A percentile compares a stretch with the other conserved stretches of the same genome.
Conservation (phyloP, 2,888 invertebrate genomes). For the Philhelius pedissequus region DNA sequence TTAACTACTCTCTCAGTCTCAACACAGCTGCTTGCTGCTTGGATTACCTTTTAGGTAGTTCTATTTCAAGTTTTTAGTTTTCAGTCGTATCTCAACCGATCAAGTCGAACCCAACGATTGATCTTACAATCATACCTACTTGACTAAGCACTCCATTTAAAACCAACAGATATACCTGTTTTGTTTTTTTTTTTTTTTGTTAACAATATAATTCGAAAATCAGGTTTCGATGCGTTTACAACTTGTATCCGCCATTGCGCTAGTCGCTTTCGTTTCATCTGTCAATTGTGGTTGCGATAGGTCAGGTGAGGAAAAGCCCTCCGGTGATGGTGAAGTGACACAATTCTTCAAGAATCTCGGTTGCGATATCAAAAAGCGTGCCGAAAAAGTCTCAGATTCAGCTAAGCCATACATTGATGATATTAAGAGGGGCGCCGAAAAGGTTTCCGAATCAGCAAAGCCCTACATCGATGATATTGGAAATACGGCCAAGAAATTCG, state of each 20-base stretch:
- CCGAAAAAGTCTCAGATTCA: slow-evolving; percentile 72
- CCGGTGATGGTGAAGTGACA: slow-evolving; percentile 73
- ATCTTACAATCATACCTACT: too few relatives aligned
- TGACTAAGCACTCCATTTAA: not conserved
- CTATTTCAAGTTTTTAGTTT: slow-evolving; percentile 34
- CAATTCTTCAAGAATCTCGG: slow-evolving; percentile 74
- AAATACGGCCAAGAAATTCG: slow-evolving; percentile 74
- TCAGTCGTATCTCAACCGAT: slow-evolving; percentile 31
- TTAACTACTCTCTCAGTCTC: not conserved
- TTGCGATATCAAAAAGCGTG: slow-evolving; percentile 74
- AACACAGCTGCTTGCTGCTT: not conserved
- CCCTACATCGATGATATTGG: slow-evolving; percentile 74
- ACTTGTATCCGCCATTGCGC: slow-evolving; percentile 10
- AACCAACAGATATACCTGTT: not conserved
- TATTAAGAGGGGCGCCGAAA: slow-evolving; percentile 74
- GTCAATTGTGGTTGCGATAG: slow-evolving; percentile 54
- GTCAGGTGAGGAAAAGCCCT: slow-evolving; percentile 29
- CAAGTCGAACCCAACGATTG: not conserved
- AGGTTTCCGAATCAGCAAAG: slow-evolving; percentile 73
- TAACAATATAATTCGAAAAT: not conserved
- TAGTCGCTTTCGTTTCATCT: slow-evolving; percentile 10
- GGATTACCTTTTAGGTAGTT: not conserved
- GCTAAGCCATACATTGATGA: slow-evolving; percentile 74
- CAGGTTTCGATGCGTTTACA: slow-evolving; percentile 35
- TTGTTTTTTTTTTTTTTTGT: not conserved